Base-by-base conservation (phyloP, 1,140 invertebrate genomes). In the Lepidurus packardi region DNA sequence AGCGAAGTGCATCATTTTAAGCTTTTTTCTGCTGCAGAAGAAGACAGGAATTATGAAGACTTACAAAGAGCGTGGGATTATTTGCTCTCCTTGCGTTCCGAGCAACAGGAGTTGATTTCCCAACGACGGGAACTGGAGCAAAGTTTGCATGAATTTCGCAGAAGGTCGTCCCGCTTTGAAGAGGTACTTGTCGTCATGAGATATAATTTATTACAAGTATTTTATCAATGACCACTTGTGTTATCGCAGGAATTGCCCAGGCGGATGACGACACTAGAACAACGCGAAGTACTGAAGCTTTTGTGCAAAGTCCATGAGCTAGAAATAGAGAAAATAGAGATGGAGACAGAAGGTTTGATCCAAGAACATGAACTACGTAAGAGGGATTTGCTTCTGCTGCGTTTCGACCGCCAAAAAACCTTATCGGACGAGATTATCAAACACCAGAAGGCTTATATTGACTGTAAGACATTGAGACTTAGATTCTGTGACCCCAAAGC, bases 391-490 rank as follows among this genome's bases (percentile, higher is more conserved):
- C 88, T 94, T 80, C 88, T 97, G 77, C 87, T 94, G 74, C 87
- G 93, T n/a, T 93, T 93, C 74, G 91, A 94, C 82, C 86, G 94
- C 34, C 94, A 96, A 84, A 86, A 94, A 11, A 89, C 92, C 74
- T 89, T 98, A 6, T 94, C 93, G 79, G 94, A 98, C 82, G 93
- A 96, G 83, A 96, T 97, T 78, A 97, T 98, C 77, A 92, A 92
- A 0, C 87, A 93, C 65, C 95, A 97, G 84, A 86, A 93, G 75
- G 87, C 91, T 24, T 88, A 96, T n/a, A 92, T 97, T 80, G 92
- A 95, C 88, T 92, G 93, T 93, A 85, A 82, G 78, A 78, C 25
- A 1, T 79, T 2, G 74, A n/a, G 75, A 74, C 76, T 6, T 43
- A 73, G 43, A 45, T 25, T 76, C 65, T 43, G 80, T 74, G 73